Evolutionary conservation across 2,888 invertebrate species (phyloP).

Genomic region (Leptinotarsa peninsularis): DNA sequence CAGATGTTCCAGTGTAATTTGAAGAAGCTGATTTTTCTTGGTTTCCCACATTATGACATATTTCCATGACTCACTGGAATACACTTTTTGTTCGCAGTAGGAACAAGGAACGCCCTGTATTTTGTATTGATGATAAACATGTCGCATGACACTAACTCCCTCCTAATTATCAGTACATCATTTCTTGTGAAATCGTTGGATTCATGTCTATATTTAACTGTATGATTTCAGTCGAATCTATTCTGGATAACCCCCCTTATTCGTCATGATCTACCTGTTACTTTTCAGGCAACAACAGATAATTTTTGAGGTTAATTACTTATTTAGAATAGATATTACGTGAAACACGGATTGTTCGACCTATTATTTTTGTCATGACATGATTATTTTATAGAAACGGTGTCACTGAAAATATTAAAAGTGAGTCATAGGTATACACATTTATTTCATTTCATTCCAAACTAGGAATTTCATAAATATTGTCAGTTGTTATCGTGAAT

Average conservation of each 20-base stretch:
- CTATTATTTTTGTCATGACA: conserved; percentile 1
- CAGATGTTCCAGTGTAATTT: no score
- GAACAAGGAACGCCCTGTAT: neutral
- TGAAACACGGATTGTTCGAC: neutral
- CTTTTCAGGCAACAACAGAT: conserved; percentile 17
- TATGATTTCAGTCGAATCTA: conserved; percentile 11
- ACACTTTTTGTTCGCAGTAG: neutral
- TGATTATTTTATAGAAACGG: conserved; percentile 7
- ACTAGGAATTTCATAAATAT: no score
- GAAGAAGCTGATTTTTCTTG: no score
- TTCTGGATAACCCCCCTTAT: conserved; percentile 16
- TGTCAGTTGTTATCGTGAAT: no score
- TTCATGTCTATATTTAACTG: conserved; percentile 23
- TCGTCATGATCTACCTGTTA: conserved; percentile 22
- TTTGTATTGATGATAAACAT: neutral
- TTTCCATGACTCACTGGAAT: no score
- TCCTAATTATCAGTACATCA: conserved; percentile 4
- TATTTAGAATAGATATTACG: conserved; percentile 20
- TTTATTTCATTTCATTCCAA: neutral
- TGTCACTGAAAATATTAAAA: conserved; percentile 8
- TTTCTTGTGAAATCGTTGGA: conserved; percentile 12
- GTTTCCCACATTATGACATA: no score
- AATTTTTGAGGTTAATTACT: conserved; percentile 19
- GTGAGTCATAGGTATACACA: conserved; percentile 6
- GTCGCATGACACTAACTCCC: neutral